Conservation (phyloP, 2,113 vertebrate species). For the crab-eating macaque (Macaca fascicularis) region T2T-MFA8v1.1 NC_088384.1:98588001-98588500, state of each 20-base stretch:
- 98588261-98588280: neutral
- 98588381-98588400: neutral
- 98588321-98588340: neutral
- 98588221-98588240: neutral
- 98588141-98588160: neutral
- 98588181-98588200: neutral
- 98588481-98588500: neutral
- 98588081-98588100: too few species aligned
- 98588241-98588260: neutral
- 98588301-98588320: neutral
- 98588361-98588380: neutral
- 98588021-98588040: too few species aligned
- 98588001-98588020: too few species aligned
- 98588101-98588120: neutral
- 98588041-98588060: too few species aligned
- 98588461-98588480: neutral
- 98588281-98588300: neutral
- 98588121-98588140: constrained; percentile 19
- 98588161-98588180: neutral
- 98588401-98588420: neutral
- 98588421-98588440: neutral
- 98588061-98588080: too few species aligned
- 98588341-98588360: neutral
- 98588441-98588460: neutral
- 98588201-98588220: neutral